Base-by-base conservation (phyloP, 2,797 vertebrate genomes). In the Stomatorhinus walkeri region DNA sequence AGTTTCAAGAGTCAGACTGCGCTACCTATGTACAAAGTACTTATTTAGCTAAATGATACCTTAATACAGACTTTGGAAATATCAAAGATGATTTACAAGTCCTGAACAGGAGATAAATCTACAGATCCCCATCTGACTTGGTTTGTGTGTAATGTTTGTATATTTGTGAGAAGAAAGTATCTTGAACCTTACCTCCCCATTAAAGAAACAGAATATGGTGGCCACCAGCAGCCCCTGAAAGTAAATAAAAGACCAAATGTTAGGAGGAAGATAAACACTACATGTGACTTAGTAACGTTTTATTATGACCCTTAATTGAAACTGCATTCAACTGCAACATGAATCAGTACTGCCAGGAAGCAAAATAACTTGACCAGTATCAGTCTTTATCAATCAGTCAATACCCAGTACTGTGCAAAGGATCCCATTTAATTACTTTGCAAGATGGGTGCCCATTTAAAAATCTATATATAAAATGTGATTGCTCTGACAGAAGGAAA, bases 201-300 rank as follows among this genome's bases (percentile, higher is more conserved):
- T 99, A 93, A 99, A 99, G 93, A 99, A 99, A 95, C 98, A 99
- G 96, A 99, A 99, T 92, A 99, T 99, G 14, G 98, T 99, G 89
- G 98, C 97, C 92, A 99, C 98, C 92, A 99, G 93, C 68, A 99
- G 94, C 87, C 98, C 98, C 98, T 99, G 56, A 90, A 95, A 89
- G 93, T 54, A 85, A 19, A 24, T 24, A 89, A 89, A 81, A 14
- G 28, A 22, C 32, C 0, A 89, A 76, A 46, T 9, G 36, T 90
- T 51, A 90, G 56, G 16, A 46, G 28, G 10, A 56, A 28, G 16
- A 88, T 61, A 79, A n/a, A n/a, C 88, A 14, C 51, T 24, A n/a
- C 24, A 81, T 48, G 76, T 22, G 16, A 2, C 2, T 81, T 46
- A 72, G 14, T 32, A 12, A 72, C 10, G 64, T 72, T 36, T 72